Base-by-base conservation (phyloP, 1,140 invertebrate species). In the Heliothis virescens region DNA sequence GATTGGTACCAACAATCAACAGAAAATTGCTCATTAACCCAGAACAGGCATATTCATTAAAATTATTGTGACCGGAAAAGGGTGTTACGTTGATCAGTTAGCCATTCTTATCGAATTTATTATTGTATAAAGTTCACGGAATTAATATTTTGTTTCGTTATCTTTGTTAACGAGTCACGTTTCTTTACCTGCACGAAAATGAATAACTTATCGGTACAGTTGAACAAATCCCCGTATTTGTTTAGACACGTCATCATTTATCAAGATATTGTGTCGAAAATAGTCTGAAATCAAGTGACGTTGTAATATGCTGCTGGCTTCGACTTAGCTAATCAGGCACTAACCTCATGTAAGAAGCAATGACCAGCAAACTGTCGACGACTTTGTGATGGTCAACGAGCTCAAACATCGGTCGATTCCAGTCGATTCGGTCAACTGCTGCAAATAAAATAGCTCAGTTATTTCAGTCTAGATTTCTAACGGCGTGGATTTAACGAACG, bases 101-200 rank as follows among this genome's bases (percentile, higher is more conserved):
- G 3, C 10, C 21, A 13, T 12, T 2, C 21, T 26, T 59, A 59
- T 59, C 57, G 5, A 21, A 59, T 21, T 12, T 26, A 59, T 59
- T 59, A 59, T 21, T 11, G 11, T 55, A 18, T 55, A 16, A 57
- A 57, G 55, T 57, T 57, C 18, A 57, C 21, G 55, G 16, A 18
- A 57, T 57, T 57, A 18, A 21, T 57, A 21, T n/a, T 57, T 57
- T 18, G 3, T 4, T 57, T 57, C n/a, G 11, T 59, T 59, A 26
- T 59, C 57, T 57, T 21, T 13, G 13, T 53, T 29, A 59, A 13
- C 18, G 57, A 59, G 41, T 47, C 62, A 65, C 62, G 62, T 65
- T 65, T 65, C 11, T 13, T 11, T 18, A 41, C 34, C 41, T 47
- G 41, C 41, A 11, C 34, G 41, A 48, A 65, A 47, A 48, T n/a